Base-by-base conservation (phyloP, 2,888 invertebrate genomes). In the Digitonthophagus gazella region DNA sequence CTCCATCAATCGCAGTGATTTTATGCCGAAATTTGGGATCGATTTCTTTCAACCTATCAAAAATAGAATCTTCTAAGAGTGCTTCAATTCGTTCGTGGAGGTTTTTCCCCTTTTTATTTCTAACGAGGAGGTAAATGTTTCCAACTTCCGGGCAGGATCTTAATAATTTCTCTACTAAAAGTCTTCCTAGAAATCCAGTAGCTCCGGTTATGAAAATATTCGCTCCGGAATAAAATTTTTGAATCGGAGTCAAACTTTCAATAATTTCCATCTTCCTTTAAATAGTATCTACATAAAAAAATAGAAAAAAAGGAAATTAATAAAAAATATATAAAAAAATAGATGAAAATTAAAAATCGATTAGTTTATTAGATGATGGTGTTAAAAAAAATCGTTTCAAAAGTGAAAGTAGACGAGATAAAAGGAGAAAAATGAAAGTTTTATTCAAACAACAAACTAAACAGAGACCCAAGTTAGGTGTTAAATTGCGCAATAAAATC, bases 1-100 rank as follows among this genome's bases (percentile, higher is more conserved):
- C 90, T 0, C 90, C 90, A 0, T 85, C 76, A 11, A 82, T 72
- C n/a, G 54, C 61, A 2, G 28, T 14, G 0, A 69, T 61, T 63
- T 69, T 69, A 58, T 69, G 61, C 61, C 66, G 20, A 16, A 66
- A 69, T 55, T 69, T 69, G 1, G 69, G 66, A 55, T 16, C 58
- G 11, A 3, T 18, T 5, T 22, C 22, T n/a, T 65, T 66, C 3
- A 69, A 18, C 19, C 58, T 44, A 8, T 69, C 69, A 61, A 69
- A 69, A 22, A 69, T 22, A 14, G 55, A 55, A 67, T 74, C 73
- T 14, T 74, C 72, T 18, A 74, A 75, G 8, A 77, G 72, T 18
- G 75, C 74, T 28, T 75, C 75, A 6, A 78, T 68, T 64, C 78
- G 72, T n/a, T 72, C 70, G 4, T 74, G 64, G n/a, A 71, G 67